Base-by-base conservation (phyloP, 2,797 vertebrate species). In the Smutsia gigantea region DNA sequence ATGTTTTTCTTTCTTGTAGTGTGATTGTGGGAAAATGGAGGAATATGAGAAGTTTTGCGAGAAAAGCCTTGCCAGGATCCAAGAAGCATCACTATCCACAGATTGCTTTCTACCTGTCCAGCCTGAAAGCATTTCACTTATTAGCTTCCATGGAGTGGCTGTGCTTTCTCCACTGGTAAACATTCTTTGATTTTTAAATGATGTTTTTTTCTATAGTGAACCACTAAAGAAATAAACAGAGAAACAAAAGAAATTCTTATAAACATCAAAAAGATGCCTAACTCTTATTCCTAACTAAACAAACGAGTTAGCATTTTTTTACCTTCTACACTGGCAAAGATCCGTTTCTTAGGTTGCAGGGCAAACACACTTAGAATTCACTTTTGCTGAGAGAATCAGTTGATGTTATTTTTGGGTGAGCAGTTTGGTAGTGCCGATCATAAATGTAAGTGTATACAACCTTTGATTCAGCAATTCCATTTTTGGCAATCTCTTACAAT, bases 161-260 rank as follows among this genome's bases (percentile, higher is more conserved):
- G 99, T 99, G 77, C 99, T 99, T 94, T 99, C 99, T 39, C 99
- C 99, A 71, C 96, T 99, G 99, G 99, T 99, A 98, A 99, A 98
- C 21, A 55, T 39, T 15, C 7, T 37, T 79, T 94, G 25, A 69
- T 92, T 95, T 71, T 72, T 64, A 84, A 34, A 71, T 77, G 18
- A 74, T 31, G 14, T 21, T 91, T 88, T 84, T 89, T 81, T 88
- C 69, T 63, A 6, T 77, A 87, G 66, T 81, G 59, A 84, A 51
- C 5, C 21, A 57, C 49, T 71, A 74, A 87, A 27, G 19, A 34
- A 79, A 39, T 85, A 94, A 49, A 88, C 34, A 87, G 77, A 66
- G 94, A 90, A 95, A 57, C 61, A 78, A 59, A 88, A 69, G n/a
- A 49, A 77, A 83, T 34, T 10, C 7, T 95, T 96, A 57, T 68